A percentile compares a stretch with the other conserved stretches of the same genome.
Evolutionary conservation across 2,888 invertebrate genomes (phyloP).

Genomic region (Himalopsyche tibetana): DNA sequence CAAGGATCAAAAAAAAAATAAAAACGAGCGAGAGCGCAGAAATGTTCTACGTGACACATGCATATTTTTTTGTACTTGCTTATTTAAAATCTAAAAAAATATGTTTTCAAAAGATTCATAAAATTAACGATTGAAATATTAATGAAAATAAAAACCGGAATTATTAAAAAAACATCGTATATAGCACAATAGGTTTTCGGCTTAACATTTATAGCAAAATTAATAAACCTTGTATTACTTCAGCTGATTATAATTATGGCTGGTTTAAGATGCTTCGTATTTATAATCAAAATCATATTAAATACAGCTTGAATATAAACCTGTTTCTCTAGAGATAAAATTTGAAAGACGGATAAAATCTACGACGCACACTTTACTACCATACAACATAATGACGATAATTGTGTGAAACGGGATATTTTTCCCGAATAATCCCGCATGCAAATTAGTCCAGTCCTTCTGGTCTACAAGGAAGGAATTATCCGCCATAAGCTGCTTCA

Average conservation of each 20-base stretch:
- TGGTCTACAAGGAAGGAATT: slow-evolving; percentile 20
- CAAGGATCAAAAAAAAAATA: too few relatives aligned
- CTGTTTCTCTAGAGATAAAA: neutral
- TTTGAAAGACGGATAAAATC: neutral
- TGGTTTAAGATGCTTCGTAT: neutral
- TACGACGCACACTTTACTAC: neutral
- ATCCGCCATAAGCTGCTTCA: slow-evolving; percentile 34
- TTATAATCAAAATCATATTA: slow-evolving; percentile 8
- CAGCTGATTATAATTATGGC: neutral
- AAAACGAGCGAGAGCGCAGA: too few relatives aligned
- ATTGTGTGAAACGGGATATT: slow-evolving; percentile 34
- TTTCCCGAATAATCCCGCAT: slow-evolving; percentile 20
- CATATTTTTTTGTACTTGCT: too few relatives aligned
- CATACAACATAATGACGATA: slow-evolving; percentile 15
- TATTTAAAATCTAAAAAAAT: too few relatives aligned
- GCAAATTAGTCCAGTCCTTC: slow-evolving; percentile 16
- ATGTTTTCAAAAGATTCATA: too few relatives aligned
- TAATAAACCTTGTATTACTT: too few relatives aligned
- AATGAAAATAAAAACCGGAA: too few relatives aligned
- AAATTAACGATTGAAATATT: too few relatives aligned
- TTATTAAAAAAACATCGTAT: too few relatives aligned
- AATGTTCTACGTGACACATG: too few relatives aligned
- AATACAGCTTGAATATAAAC: neutral
- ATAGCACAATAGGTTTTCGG: too few relatives aligned
- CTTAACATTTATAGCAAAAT: too few relatives aligned